Conservation (phyloP, 2,797 vertebrate genomes). For the Pelodytes ibericus region DNA sequence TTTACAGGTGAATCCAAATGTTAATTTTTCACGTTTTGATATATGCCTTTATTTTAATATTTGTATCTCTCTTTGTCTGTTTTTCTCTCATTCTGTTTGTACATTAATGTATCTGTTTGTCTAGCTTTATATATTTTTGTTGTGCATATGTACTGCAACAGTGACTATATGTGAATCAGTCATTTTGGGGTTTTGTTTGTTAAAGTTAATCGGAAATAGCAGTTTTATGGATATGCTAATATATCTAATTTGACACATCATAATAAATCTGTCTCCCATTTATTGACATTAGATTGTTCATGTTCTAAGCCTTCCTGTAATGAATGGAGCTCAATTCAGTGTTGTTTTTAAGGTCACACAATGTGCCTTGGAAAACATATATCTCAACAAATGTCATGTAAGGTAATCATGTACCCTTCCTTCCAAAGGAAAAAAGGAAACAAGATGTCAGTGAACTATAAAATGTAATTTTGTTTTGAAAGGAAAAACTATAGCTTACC, state of each 20-base stretch:
- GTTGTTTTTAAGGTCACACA: slow-evolving; percentile 50
- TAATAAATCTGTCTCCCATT: slow-evolving; percentile 43
- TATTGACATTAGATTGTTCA: slow-evolving; percentile 5
- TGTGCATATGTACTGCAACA: too few species aligned
- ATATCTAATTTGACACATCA: slow-evolving; percentile 47
- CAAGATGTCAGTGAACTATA: slow-evolving; percentile 36
- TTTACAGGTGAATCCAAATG: too few species aligned
- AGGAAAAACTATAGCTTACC: slow-evolving; percentile 21
- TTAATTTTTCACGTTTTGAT: too few species aligned
- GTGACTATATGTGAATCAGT: neutral
- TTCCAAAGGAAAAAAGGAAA: slow-evolving; percentile 34
- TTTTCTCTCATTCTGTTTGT: too few species aligned
- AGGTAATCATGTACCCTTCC: slow-evolving; percentile 23
- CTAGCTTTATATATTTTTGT: too few species aligned
- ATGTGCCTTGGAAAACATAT: slow-evolving; percentile 49
- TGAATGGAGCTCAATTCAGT: slow-evolving; percentile 44
- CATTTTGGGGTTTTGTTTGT: slow-evolving; percentile 14
- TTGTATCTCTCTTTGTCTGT: too few species aligned
- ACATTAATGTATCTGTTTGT: too few species aligned
- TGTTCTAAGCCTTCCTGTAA: slow-evolving; percentile 46
- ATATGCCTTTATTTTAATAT: too few species aligned
- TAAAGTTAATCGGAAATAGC: slow-evolving; percentile 50
- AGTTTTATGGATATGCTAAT: slow-evolving; percentile 54
- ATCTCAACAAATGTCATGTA: slow-evolving; percentile 51
- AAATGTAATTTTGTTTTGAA: slow-evolving; percentile 29